phyloP scores from a whole-genome alignment of 2,797 vertebrate species.

The Oreonectes daqikongensis region DNA sequence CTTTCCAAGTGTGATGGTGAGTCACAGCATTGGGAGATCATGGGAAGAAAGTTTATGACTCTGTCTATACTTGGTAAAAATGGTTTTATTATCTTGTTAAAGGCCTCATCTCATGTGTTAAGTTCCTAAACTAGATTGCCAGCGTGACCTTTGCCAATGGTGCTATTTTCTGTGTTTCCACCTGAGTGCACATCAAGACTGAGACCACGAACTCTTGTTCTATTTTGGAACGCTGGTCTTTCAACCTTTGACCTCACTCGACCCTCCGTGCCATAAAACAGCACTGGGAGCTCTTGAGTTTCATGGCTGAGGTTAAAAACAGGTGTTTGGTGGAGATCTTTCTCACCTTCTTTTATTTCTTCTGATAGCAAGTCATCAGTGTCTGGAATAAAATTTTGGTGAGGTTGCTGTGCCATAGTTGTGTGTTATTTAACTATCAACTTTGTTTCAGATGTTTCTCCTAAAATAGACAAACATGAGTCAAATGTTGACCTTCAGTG shows the following conservation, averaged over 20 bases:
- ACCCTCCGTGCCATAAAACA: slow-evolving; percentile 19
- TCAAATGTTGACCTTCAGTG: too few relatives aligned
- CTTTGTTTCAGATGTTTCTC: too few relatives aligned
- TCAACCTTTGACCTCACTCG: slow-evolving; percentile 24
- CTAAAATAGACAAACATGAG: too few relatives aligned
- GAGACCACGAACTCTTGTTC: background rate
- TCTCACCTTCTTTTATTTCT: background rate
- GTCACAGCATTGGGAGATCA: background rate
- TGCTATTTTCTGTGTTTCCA: slow-evolving; percentile 28
- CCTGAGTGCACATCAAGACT: slow-evolving; percentile 4
- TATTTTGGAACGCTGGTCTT: slow-evolving; percentile 21
- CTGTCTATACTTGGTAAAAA: background rate
- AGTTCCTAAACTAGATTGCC: background rate
- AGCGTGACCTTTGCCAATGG: slow-evolving; percentile 2
- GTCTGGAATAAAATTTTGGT: background rate
- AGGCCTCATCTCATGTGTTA: background rate
- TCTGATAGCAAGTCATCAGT: background rate
- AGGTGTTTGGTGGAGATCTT: slow-evolving; percentile 15
- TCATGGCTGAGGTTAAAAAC: slow-evolving; percentile 8
- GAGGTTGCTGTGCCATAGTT: too few relatives aligned
- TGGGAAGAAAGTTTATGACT: background rate
- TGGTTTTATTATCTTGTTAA: background rate
- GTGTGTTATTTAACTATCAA: too few relatives aligned
- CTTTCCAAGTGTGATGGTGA: slow-evolving; percentile 22
- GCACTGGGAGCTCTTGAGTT: slow-evolving; percentile 13